Evolutionary conservation across 2,888 invertebrate genomes (phyloP).

Genomic region (Xestia rhomboidea): DNA sequence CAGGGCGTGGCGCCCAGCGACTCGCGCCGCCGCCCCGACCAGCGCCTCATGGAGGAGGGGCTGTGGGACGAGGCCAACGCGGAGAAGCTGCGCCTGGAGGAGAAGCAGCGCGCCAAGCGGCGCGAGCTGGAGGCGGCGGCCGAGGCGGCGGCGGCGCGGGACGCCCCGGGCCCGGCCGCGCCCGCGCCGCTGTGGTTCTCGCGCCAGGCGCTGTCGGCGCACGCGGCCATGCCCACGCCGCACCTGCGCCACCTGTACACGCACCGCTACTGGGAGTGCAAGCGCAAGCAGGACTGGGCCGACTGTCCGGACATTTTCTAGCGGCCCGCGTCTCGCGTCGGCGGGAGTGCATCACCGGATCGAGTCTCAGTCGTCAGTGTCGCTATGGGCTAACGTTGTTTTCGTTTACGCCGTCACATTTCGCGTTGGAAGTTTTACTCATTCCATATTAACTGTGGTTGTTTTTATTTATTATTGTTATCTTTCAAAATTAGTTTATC

Average conservation of each 20-base stretch:
- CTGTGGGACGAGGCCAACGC: constrained; percentile 97
- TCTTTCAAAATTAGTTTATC: constrained; percentile 64
- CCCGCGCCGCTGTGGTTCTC: constrained; percentile 97
- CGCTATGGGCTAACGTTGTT: constrained; percentile 51
- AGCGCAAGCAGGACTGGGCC: constrained; percentile 96
- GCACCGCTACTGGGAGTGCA: constrained; percentile 98
- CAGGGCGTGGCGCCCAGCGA: constrained; percentile 98
- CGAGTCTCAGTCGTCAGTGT: constrained; percentile 54
- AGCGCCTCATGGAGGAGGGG: constrained; percentile 99
- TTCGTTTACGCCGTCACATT: constrained; percentile 55
- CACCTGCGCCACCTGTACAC: constrained; percentile 94
- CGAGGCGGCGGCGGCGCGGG: constrained; percentile 92
- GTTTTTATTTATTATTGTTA: constrained; percentile 72
- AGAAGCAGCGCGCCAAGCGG: constrained; percentile 97
- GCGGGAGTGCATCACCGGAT: constrained; percentile 42
- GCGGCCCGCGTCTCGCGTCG: constrained; percentile 52
- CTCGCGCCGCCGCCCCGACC: constrained; percentile 97
- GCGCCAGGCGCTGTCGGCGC: constrained; percentile 94
- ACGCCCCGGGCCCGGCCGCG: constrained; percentile 91
- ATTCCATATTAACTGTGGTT: constrained; percentile 74
- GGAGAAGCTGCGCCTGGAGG: constrained; percentile 96
- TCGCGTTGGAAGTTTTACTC: constrained; percentile 69
- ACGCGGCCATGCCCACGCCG: constrained; percentile 81
- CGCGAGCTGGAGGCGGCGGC: constrained; percentile 95
- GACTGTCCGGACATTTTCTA: constrained; percentile 97